These are phyloP conservation scores for Ophioderma brevispina DNA, from an alignment of 35 echinoderm and acorn worm genomes.

Conservation along the genomic window DNA sequence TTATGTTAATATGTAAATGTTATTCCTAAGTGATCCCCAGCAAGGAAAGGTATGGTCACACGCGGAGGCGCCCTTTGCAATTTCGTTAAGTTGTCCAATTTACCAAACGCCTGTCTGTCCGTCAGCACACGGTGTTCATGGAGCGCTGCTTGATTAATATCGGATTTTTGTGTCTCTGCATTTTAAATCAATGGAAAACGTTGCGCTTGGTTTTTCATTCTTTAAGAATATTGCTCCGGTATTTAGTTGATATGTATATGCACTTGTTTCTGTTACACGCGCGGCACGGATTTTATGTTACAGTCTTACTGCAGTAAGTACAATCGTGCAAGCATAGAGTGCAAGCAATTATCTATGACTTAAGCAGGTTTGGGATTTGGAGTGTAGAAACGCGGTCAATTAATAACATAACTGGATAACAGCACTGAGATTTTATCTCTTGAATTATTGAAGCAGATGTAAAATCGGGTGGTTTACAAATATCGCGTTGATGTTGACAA, in stretches of 20 bases:
- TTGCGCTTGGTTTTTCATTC: not conserved
- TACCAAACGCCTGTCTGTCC: not conserved
- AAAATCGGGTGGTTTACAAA: not conserved
- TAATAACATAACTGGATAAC: not conserved
- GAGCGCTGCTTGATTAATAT: not conserved
- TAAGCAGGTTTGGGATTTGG: not conserved
- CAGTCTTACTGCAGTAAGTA: not conserved
- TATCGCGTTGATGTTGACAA: too few species aligned
- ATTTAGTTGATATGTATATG: too few species aligned
- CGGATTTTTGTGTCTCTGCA: slow-evolving; percentile 7
- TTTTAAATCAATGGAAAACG: not conserved
- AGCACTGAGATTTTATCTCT: not conserved
- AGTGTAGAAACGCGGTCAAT: not conserved
- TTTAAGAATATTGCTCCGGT: too few species aligned
- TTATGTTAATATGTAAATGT: not conserved
- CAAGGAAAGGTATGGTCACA: not conserved
- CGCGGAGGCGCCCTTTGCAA: not conserved
- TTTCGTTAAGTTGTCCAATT: not conserved
- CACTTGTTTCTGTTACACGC: too few species aligned
- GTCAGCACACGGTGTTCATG: slow-evolving; percentile 8
- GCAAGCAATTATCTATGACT: not conserved
- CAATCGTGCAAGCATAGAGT: not conserved
- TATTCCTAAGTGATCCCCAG: not conserved
- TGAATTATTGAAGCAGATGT: not conserved
- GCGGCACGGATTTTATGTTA: too few species aligned